Percentiles rank a stretch among this genome's conserved stretches.
These are phyloP conservation scores for Syngnathus typhle DNA, from an alignment of 2,113 vertebrate genomes.

Conservation along the genomic window DNA sequence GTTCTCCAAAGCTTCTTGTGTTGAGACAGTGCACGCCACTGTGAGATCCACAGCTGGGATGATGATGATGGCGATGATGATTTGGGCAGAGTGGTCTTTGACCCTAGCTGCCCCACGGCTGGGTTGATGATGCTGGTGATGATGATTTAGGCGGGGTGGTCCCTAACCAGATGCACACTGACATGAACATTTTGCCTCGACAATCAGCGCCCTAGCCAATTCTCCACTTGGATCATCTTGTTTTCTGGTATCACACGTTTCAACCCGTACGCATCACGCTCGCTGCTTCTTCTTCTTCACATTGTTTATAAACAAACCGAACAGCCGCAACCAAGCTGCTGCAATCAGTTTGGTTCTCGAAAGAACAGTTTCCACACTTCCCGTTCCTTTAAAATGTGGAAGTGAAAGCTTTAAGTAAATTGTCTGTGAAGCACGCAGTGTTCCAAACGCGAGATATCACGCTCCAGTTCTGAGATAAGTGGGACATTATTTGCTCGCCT, in stretches of 20 bases:
- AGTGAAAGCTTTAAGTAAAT: not conserved
- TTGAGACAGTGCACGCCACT: constrained; percentile 47
- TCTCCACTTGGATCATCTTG: not conserved
- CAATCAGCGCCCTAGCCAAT: not conserved
- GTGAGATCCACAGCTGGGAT: constrained; percentile 51
- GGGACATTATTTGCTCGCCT: not conserved
- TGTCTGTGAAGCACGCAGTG: not conserved
- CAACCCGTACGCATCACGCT: too few relatives aligned
- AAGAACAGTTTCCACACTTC: not conserved
- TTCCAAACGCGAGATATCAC: not conserved
- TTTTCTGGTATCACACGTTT: too few relatives aligned
- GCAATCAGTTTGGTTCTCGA: not conserved
- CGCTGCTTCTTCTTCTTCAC: not conserved
- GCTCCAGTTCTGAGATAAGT: not conserved
- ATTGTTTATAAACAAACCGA: not conserved
- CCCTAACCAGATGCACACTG: too few relatives aligned
- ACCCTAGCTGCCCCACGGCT: constrained; percentile 35
- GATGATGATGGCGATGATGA: not conserved
- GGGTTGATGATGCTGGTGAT: constrained; percentile 3
- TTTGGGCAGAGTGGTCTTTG: not conserved
- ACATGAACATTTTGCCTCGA: not conserved
- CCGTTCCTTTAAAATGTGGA: not conserved
- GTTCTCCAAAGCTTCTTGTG: constrained; percentile 49
- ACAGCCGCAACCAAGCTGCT: not conserved
- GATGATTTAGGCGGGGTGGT: not conserved